phyloP scores from a whole-genome alignment of 2,888 invertebrate species.

The Phanerotoma sp. region DNA sequence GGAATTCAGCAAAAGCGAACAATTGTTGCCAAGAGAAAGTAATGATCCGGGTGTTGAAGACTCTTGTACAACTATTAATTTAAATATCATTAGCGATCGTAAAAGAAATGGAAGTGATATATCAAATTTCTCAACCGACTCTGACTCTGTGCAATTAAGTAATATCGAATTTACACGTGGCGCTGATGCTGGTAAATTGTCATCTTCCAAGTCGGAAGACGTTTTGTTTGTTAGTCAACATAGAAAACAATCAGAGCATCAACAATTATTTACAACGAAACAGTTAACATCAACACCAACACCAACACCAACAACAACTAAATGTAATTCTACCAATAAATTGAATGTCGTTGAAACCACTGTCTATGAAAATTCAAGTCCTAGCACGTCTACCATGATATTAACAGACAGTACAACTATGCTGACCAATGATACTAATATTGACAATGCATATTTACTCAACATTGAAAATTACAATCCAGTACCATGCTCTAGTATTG shows the following conservation, averaged over 20 bases:
- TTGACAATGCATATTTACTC: slow-evolving; percentile 68
- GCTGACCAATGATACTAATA: slow-evolving; percentile 44
- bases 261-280: too few relatives aligned
- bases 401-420: slow-evolving; percentile 47
- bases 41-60: slow-evolving; percentile 27
- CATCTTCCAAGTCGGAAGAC: slow-evolving; percentile 80
- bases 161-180: slow-evolving; percentile 3
- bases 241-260: slow-evolving; percentile 44
- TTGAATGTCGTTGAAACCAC: too few relatives aligned
- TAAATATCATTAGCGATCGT: slow-evolving; percentile 8
- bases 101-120: slow-evolving; percentile 46
- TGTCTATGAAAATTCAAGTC: slow-evolving; percentile 64
- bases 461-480: slow-evolving; percentile 46
- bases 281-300: too few relatives aligned
- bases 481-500: slow-evolving; percentile 25
- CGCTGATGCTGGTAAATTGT: slow-evolving; percentile 56
- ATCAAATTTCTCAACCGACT: slow-evolving; percentile 45
- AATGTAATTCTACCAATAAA: too few relatives aligned
- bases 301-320: too few relatives aligned
- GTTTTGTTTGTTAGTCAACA: slow-evolving; percentile 63
- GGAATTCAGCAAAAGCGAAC: slow-evolving; percentile 84
- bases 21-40: slow-evolving; percentile 61
- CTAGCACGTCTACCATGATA: slow-evolving; percentile 64
- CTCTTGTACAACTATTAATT: slow-evolving; percentile 4
- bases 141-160: slow-evolving; percentile 41